Evolutionary conservation across 2,888 invertebrate species (phyloP), one percentile per base, ranked within the genome.

Genomic region (Plagodis pulveraria): DNA sequence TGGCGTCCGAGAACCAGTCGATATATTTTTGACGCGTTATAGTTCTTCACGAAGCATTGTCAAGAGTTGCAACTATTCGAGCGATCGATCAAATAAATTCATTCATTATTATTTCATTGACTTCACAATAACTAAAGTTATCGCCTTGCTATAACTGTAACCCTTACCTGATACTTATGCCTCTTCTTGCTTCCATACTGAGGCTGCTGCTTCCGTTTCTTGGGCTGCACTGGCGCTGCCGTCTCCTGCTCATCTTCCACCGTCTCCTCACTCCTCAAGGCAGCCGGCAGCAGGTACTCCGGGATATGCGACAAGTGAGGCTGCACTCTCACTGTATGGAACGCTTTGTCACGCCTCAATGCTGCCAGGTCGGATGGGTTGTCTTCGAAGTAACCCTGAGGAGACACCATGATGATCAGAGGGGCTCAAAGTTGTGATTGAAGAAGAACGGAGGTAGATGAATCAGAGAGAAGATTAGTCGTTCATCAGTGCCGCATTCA

Each of bases 251-350:
- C 81, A 5, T 80, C 82, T 33, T 94, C 93, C 1, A 93, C 71
- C 6, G 67, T 92, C 6, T 95, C 93, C 12, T 96, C 88, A 62
- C 93, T 94, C 78, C 96, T 95, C 49, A 98, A 84, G 0, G 97
- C 95, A 0, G 95, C 94, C 0, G 98, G 98, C 0, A 98, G 93
- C 69, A 98, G 95, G 81, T 99, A 99, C 53, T 98, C 98, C 0
- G 99, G 99, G 0, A 99, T 97, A 82, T 99, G 96, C 34, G 97
- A 94, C 63, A 99, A 87, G 85, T 99, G 98, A 0, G 95, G 94
- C 79, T 98, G 97, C 7, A 96, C 89, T 80, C 95, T 95, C 0
- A 98, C 97, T 0, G 97, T 97, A 74, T 97, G 97, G 12, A 98
- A 85, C 0, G 97, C 96, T 83, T 96, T 97, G 77, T 98, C 98